These are phyloP conservation scores for Lycocerus yunnanus DNA, from an alignment of 2,888 invertebrate genomes.

Conservation along the genomic window DNA sequence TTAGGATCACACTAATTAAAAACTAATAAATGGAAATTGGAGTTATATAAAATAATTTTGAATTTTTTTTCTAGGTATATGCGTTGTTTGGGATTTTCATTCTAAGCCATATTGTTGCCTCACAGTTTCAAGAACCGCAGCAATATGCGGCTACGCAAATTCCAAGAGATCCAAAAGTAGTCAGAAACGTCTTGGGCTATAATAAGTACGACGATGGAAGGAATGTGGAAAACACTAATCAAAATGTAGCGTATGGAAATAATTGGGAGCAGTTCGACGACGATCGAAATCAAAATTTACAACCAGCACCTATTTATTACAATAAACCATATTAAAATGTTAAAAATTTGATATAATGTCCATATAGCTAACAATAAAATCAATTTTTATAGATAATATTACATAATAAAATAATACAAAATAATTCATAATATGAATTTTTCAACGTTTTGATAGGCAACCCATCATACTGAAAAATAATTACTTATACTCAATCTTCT, in stretches of 20 bases:
- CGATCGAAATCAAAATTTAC: neutral
- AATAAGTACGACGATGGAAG: constrained; percentile 21
- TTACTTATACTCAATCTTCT: no score
- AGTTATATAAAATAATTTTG: no score
- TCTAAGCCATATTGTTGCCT: neutral
- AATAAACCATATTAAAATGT: neutral
- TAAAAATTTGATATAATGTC: neutral
- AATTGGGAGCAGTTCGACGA: constrained; percentile 23
- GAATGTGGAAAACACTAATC: constrained; percentile 10
- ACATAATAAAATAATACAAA: no score
- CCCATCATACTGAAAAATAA: neutral
- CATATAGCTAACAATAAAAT: neutral
- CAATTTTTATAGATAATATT: no score
- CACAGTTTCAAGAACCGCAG: constrained; percentile 5
- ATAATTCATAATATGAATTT: no score
- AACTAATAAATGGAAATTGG: no score
- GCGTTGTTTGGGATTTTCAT: neutral
- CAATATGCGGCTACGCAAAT: constrained; percentile 16
- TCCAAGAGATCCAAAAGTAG: constrained; percentile 9
- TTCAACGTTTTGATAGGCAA: neutral
- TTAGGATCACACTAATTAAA: no score
- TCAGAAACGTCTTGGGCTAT: constrained; percentile 18
- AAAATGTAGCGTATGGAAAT: constrained; percentile 16
- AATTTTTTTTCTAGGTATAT: neutral
- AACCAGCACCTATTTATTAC: neutral